phyloP scores from a whole-genome alignment of 2,888 invertebrate genomes.

The Phyllotreta cruciferae region DNA sequence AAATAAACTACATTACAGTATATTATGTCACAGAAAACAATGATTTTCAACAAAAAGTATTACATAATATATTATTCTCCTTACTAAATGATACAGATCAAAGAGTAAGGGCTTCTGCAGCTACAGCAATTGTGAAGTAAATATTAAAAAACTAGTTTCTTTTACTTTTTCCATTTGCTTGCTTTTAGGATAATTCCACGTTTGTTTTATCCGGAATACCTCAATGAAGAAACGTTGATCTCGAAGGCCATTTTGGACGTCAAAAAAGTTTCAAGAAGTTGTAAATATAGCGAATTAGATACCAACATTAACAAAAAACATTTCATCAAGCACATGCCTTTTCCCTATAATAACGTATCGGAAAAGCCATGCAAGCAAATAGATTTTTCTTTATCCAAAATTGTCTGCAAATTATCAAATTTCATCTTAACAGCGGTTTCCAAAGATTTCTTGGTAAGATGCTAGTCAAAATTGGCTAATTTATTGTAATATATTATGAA shows the following conservation, averaged over 20 bases:
- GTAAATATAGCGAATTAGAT: conserved; percentile 40
- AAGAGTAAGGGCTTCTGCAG: conserved; percentile 76
- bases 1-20: conserved; percentile 67
- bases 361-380: conserved; percentile 49
- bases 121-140: conserved; percentile 71
- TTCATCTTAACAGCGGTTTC: conserved; percentile 69
- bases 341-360: conserved; percentile 60
- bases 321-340: conserved; percentile 63
- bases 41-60: conserved; percentile 67
- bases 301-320: conserved; percentile 57
- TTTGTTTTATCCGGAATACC: conserved; percentile 60
- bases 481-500: conserved; percentile 48
- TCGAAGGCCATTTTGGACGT: conserved; percentile 59
- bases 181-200: conserved; percentile 59
- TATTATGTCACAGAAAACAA: conserved; percentile 62
- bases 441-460: conserved; percentile 72
- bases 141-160: conserved; percentile 33
- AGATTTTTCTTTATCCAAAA: conserved; percentile 66
- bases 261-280: conserved; percentile 28
- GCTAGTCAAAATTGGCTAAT: conserved; percentile 19
- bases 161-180: conserved; percentile 9
- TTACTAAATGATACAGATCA: conserved; percentile 78
- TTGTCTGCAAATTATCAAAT: conserved; percentile 63
- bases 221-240: conserved; percentile 64
- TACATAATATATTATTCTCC: conserved; percentile 68